Conservation (phyloP, 2,797 vertebrate species). For the Cirrhinus molitorella region DNA sequence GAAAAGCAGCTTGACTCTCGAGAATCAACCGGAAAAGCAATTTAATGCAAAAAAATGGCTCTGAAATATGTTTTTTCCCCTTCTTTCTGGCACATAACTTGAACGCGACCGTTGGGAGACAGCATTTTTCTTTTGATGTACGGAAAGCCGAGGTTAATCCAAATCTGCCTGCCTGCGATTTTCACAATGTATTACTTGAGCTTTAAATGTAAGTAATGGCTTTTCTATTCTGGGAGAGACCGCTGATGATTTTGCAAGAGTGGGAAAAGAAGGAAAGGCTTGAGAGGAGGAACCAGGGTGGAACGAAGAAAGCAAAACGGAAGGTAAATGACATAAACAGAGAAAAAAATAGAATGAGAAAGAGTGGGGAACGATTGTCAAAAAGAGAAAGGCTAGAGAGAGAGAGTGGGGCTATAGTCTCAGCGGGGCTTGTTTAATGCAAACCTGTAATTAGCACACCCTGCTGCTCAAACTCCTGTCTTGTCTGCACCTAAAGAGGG, state of each 20-base stretch:
- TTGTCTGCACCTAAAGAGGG: constrained; percentile 38
- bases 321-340: constrained; percentile 23
- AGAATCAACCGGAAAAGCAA: constrained; percentile 58
- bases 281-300: constrained; percentile 7
- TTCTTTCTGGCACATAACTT: constrained; percentile 36
- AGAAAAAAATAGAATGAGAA: not conserved
- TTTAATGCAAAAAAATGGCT: constrained; percentile 52
- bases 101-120: constrained; percentile 37
- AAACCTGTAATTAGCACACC: constrained; percentile 49
- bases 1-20: constrained; percentile 54
- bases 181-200: constrained; percentile 54
- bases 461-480: constrained; percentile 38
- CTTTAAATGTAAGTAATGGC: constrained; percentile 58
- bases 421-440: constrained; percentile 10
- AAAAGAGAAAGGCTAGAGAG: not conserved
- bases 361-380: not conserved
- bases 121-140: constrained; percentile 60
- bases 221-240: constrained; percentile 54
- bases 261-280: constrained; percentile 6
- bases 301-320: constrained; percentile 7
- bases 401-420: not conserved
- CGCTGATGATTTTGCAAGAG: constrained; percentile 27
- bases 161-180: constrained; percentile 53
- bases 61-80: constrained; percentile 47
- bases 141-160: constrained; percentile 56